Conservation (phyloP, 2,888 invertebrate genomes). For the Hoplodrina ambigua region DNA sequence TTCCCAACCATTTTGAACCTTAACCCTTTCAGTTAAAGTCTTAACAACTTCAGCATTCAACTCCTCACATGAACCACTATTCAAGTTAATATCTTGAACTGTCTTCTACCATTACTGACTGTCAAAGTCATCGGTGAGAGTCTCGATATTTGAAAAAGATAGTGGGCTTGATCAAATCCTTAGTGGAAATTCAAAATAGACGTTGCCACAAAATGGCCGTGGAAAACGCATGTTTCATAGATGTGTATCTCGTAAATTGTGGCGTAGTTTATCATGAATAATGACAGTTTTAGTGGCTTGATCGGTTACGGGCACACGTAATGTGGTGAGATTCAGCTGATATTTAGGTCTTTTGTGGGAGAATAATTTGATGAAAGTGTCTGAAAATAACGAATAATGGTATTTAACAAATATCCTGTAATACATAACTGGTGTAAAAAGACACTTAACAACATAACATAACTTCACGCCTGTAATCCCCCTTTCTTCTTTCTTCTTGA, state of each 20-base stretch:
- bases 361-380: neutral
- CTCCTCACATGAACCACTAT: conserved; percentile 32
- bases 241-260: conserved; percentile 58
- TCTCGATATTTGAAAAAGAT: conserved; percentile 70
- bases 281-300: conserved; percentile 50
- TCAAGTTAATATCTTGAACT: conserved; percentile 73
- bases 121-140: conserved; percentile 74
- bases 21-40: conserved; percentile 34
- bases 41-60: conserved; percentile 3
- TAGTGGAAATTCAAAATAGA: conserved; percentile 53
- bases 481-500: no score
- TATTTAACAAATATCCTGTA: no score
- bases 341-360: conserved; percentile 8
- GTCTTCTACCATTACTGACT: conserved; percentile 75
- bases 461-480: no score
- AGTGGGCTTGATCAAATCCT: conserved; percentile 58
- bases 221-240: conserved; percentile 47
- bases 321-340: conserved; percentile 14
- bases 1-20: conserved; percentile 61
- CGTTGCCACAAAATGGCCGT: conserved; percentile 9
- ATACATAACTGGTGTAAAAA: no score
- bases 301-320: conserved; percentile 30
- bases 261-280: conserved; percentile 51
- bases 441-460: no score
- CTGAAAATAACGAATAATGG: neutral